These are phyloP conservation scores for Procambarus clarkii DNA, from an alignment of 1,140 invertebrate genomes.

Conservation along the genomic window DNA sequence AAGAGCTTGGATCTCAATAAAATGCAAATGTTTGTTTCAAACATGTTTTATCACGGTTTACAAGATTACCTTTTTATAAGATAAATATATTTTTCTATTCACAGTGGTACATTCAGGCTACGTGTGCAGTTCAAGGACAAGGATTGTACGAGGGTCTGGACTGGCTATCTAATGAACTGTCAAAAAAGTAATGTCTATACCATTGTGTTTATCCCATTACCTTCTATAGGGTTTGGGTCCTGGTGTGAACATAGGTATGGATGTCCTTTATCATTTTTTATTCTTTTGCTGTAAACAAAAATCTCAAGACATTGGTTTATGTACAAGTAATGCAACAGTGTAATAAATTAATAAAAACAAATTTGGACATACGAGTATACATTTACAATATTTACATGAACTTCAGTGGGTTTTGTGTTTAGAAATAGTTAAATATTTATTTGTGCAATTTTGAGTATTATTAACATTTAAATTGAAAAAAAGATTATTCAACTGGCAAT, in stretches of 20 bases:
- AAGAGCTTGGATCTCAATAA: too few species aligned
- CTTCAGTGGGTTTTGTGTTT: background rate
- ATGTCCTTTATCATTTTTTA: constrained; percentile 30
- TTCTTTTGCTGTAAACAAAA: constrained; percentile 15
- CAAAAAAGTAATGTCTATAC: constrained; percentile 75
- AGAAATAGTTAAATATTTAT: background rate
- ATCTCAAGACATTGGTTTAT: constrained; percentile 12
- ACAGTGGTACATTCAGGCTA: constrained; percentile 97
- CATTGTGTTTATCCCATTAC: background rate
- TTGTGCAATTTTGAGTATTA: background rate
- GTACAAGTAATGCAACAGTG: background rate
- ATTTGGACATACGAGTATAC: background rate
- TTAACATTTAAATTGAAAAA: background rate
- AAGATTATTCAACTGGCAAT: background rate
- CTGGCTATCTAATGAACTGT: constrained; percentile 93
- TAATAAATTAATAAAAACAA: background rate
- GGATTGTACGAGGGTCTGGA: constrained; percentile 98
- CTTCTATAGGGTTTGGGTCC: background rate
- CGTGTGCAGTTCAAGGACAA: constrained; percentile 97
- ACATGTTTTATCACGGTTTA: too few species aligned
- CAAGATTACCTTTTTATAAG: too few species aligned
- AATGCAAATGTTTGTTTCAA: too few species aligned
- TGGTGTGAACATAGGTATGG: constrained; percentile 23
- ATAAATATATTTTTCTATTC: constrained; percentile 47
- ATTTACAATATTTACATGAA: background rate